Evolutionary conservation across 2,888 invertebrate species (phyloP), one percentile per base, ranked within the genome.

Genomic region (Philopedon plagiatum): DNA sequence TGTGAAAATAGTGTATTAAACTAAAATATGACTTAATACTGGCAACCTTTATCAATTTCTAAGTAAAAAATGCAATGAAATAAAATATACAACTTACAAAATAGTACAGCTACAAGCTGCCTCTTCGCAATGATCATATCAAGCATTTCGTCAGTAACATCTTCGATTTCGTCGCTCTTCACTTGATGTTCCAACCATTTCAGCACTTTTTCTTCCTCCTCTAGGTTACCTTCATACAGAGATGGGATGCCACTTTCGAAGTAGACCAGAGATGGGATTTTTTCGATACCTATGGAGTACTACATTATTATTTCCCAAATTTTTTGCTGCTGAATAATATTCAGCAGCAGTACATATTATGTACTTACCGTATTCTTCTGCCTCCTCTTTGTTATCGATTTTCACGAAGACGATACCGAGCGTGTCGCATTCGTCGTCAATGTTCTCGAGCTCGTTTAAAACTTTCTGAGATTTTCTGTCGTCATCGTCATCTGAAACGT

Each of bases 101-200:
- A 97, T 79, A 97, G 87, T 63, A 95, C 96, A 57, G 96, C 96
- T 77, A 97, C 94, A 83, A 94, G 92, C 5, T 92, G 92, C 91
- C 94, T 94, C 87, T 94, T 94, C 73, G 92, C 92, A 78, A 97
- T 93, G 77, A 97, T 92, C 82, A 95, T 89, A 83, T 96, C 96
- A 76, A 97, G 88, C 95, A 97, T 96, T 88, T 97, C 96, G 84
- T 96, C 95, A 15, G 96, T 97, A 67, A 97, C 93, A 82, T 97
- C 96, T 87, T 97, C 96, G 79, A 97, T 97, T 87, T 96, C 95
- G 84, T 97, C 96, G 79, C 90, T 92, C 79, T 93, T 94, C 46
- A 91, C 89, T 83, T 96, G 96, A 80, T 94, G 91, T 78, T 91
- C 92, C 23, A 96, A 89, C 96, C 96, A 96, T 79, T 90, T 91